Base-by-base conservation (phyloP, 2,888 invertebrate species). In the Achlya flavicornis region DNA sequence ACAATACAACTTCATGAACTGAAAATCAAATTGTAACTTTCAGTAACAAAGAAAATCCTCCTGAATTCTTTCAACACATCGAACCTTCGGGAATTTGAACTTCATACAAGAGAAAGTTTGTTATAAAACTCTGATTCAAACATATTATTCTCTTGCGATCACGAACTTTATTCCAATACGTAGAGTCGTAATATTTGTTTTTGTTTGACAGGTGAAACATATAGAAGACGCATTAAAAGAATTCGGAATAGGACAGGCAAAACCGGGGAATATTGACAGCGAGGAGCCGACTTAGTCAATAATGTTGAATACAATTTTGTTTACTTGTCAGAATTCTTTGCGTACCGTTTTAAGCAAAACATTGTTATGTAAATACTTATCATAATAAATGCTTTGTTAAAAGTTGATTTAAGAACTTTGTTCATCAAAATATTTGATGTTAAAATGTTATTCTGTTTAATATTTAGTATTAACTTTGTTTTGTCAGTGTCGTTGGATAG, bases 181-280 rank as follows among this genome's bases (percentile, higher is more conserved):
- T 63, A 61, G 61, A 63, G 14, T 64, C n/a, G 46, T 35, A 32
- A 46, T 57, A 46, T 43, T 16, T 38, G 26, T 46, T 69, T 71
- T 69, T 73, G 57, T 79, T 83, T 71, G 64, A 76, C 90, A 93
- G 83, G 94, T 95, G 69, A 94, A 95, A 75, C 97, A 97, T 84
- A 96, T 97, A 88, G 94, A 95, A 70, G 95, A 94, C 61, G 97
- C 96, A 4, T 84, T 96, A 68, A 93, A 90, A 80, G 95, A 96
- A 75, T 95, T 95, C 77, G 95, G 94, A 57, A 95, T 96, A 70
- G 94, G 93, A 57, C 90, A 91, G 81, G 87, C 86, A 61, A 91
- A 91, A 67, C 80, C 90, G 4, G 84, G 78, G 12, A 88, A 87
- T 26, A 74, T 74, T 0, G 82, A 85, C 38, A 81, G 74, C n/a